Percentiles rank a stretch among this genome's conserved stretches.
Conservation (phyloP, 2,113 vertebrate species). For the Anarhynchus alexandrinus region DNA sequence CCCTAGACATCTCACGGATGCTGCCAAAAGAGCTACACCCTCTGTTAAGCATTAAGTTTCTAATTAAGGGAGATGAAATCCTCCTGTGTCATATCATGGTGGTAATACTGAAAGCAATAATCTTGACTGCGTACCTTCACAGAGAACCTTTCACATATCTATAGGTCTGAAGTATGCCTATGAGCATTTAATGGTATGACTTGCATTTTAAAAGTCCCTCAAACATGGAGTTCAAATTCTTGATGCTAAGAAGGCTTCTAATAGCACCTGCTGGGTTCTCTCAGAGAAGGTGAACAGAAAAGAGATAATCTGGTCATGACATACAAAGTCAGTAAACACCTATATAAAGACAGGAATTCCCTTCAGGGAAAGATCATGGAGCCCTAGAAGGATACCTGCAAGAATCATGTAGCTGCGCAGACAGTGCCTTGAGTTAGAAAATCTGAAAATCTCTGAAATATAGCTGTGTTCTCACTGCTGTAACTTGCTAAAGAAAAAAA, state of each 20-base stretch:
- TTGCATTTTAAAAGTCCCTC: not conserved
- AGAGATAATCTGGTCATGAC: not conserved
- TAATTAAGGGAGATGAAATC: not conserved
- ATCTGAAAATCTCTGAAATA: not conserved
- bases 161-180: not conserved
- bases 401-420: not conserved
- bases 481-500: not conserved
- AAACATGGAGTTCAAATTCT: not conserved
- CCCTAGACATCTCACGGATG: not conserved
- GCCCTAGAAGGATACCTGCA: not conserved
- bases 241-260: not conserved
- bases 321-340: not conserved
- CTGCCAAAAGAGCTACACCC: not conserved
- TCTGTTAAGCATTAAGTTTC: not conserved
- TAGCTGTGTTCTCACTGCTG: not conserved
- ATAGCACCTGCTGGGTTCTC: not conserved
- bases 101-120: not conserved
- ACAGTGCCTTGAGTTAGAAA: not conserved
- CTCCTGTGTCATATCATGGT: not conserved
- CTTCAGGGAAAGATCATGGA: not conserved
- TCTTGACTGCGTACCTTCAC: not conserved
- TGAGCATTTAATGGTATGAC: not conserved
- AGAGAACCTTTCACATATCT: not conserved
- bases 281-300: not conserved
- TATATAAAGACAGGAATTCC: not conserved